Conservation (phyloP, 1,140 invertebrate genomes). For the Sarcophaga peregrina region DNA sequence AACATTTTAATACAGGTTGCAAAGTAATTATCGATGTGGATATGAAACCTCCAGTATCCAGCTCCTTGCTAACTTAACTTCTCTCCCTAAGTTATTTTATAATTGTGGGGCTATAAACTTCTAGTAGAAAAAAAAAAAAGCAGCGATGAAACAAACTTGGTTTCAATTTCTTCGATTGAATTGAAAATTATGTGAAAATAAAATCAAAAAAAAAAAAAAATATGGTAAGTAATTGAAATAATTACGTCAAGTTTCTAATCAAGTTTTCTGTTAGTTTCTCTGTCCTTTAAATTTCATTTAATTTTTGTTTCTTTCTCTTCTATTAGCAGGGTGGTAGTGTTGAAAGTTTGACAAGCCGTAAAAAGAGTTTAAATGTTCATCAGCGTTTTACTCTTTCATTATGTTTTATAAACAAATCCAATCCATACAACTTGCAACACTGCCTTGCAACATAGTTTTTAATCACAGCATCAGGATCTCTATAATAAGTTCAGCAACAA, state of each 20-base stretch:
- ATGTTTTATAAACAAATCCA: background rate
- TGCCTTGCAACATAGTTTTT: background rate
- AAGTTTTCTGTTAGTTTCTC: background rate
- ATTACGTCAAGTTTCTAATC: slow-evolving; percentile 23
- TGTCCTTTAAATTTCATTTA: background rate
- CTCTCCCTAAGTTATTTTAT: too few species aligned
- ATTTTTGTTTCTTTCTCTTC: background rate
- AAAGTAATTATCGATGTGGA: too few species aligned
- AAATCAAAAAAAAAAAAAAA: too few species aligned
- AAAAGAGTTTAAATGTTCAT: background rate
- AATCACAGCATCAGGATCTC: background rate
- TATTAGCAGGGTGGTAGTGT: background rate
- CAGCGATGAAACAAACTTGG: too few species aligned
- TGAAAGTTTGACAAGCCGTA: background rate
- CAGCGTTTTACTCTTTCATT: background rate
- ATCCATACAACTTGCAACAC: background rate
- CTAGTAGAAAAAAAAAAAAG: too few species aligned
- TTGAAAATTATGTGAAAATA: too few species aligned
- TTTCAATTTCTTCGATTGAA: too few species aligned
- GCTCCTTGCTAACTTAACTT: too few species aligned
- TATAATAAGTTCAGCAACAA: too few species aligned
- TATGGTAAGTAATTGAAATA: slow-evolving; percentile 32
- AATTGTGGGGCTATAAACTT: too few species aligned
- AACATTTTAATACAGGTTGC: too few species aligned
- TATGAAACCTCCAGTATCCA: too few species aligned